Conservation (phyloP, 2,113 vertebrate genomes). For the Eonycteris spelaea region DNA sequence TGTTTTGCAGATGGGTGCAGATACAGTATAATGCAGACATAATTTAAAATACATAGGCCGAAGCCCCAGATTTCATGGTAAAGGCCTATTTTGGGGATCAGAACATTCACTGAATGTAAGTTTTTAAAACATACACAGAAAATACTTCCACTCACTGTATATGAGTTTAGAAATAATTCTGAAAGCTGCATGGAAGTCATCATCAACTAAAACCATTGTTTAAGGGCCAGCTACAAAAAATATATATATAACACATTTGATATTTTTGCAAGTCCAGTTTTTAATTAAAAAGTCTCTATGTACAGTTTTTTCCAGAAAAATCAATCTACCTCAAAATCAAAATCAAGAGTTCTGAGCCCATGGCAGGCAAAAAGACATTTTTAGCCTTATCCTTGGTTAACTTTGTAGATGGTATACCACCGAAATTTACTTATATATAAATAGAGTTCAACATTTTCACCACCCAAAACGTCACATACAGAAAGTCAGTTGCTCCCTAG, state of each 20-base stretch:
- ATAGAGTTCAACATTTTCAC: neutral
- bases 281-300: conserved; percentile 34
- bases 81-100: neutral
- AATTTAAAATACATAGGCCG: neutral
- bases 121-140: neutral
- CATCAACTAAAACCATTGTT: neutral
- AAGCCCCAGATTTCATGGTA: neutral
- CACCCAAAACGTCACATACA: neutral
- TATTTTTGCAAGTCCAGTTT: neutral
- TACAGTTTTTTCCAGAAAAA: conserved; percentile 46
- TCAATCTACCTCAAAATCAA: conserved; percentile 58
- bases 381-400: neutral
- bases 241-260: neutral
- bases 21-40: neutral
- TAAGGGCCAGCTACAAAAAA: neutral
- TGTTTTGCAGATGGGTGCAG: neutral
- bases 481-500: neutral
- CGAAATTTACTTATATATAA: neutral
- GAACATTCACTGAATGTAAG: neutral
- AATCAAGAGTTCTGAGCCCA: neutral
- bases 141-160: neutral
- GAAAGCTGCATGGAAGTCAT: neutral
- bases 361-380: neutral
- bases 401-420: neutral
- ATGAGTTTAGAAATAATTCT: neutral